Evolutionary conservation across 2,888 invertebrate species (phyloP).

Genomic region (Deroplatys truncata): DNA sequence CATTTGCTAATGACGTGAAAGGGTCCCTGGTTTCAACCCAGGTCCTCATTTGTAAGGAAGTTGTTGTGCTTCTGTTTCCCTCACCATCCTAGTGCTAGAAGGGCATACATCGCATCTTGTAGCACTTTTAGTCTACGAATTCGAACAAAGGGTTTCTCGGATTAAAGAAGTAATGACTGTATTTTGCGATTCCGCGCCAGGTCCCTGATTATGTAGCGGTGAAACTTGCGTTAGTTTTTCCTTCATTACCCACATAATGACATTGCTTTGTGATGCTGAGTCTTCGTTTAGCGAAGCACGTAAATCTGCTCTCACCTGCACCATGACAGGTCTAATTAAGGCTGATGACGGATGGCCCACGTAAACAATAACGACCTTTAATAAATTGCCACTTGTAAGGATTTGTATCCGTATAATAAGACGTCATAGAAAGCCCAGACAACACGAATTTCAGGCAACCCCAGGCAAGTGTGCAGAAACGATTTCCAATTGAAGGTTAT

Average conservation of each 20-base stretch:
- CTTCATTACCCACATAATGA: not conserved
- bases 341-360: constrained; percentile 20
- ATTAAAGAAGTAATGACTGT: not conserved
- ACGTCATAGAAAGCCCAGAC: not conserved
- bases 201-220: not conserved
- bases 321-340: constrained; percentile 24
- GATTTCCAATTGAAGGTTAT: not conserved
- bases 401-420: constrained; percentile 13
- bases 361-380: constrained; percentile 22
- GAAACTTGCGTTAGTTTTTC: not conserved
- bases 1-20: not conserved
- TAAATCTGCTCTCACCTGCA: not conserved
- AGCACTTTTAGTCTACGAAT: not conserved
- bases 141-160: not conserved
- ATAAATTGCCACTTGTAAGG: constrained; percentile 18
- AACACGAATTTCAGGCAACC: not conserved
- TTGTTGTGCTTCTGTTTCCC: not conserved
- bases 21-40: not conserved
- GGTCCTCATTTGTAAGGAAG: not conserved
- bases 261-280: not conserved
- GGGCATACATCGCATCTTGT: not conserved
- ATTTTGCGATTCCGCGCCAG: not conserved
- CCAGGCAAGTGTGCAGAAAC: not conserved
- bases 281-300: not conserved
- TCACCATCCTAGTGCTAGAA: not conserved